Percentiles rank a stretch among this genome's conserved stretches.
Conservation (phyloP, 2,797 vertebrate genomes). For the Galago senegalensis region DNA sequence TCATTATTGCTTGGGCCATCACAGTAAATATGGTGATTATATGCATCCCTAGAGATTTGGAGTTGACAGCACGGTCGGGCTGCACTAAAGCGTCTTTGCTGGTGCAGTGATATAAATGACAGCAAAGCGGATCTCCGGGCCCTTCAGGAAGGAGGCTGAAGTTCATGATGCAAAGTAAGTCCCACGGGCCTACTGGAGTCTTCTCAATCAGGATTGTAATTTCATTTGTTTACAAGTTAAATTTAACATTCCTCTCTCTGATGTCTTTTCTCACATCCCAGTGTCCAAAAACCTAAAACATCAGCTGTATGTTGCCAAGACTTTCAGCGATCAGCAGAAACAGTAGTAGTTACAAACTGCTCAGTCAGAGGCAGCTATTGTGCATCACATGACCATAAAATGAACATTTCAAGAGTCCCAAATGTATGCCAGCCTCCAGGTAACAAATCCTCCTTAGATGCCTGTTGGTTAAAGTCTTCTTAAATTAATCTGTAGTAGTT, state of each 20-base stretch:
- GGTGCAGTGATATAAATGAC: slow-evolving; percentile 10
- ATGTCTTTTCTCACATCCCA: background rate
- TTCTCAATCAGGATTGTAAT: slow-evolving; percentile 4
- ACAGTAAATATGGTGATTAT: slow-evolving; percentile 84
- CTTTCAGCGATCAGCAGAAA: background rate
- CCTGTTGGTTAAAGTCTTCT: background rate
- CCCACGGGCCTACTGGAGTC: background rate
- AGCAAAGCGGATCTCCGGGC: slow-evolving; percentile 62
- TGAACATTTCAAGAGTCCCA: background rate
- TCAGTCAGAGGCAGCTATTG: background rate
- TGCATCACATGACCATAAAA: background rate
- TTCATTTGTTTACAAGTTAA: slow-evolving; percentile 36
- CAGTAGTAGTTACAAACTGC: background rate
- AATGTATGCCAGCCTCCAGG: background rate
- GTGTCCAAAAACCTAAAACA: background rate
- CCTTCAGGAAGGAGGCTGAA: slow-evolving; percentile 39
- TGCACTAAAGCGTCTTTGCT: slow-evolving; percentile 59
- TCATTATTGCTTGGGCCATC: slow-evolving; percentile 81
- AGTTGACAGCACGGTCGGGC: slow-evolving; percentile 80
- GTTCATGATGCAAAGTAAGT: slow-evolving; percentile 46
- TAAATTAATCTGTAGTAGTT: background rate
- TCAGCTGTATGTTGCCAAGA: background rate
- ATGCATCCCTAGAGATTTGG: slow-evolving; percentile 73
- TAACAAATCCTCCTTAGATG: background rate
- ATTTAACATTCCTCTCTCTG: slow-evolving; percentile 6